Percentiles rank a stretch among this genome's conserved stretches.
Evolutionary conservation across 2,797 vertebrate species (phyloP).

Genomic region (Amazona ochrocephala): DNA sequence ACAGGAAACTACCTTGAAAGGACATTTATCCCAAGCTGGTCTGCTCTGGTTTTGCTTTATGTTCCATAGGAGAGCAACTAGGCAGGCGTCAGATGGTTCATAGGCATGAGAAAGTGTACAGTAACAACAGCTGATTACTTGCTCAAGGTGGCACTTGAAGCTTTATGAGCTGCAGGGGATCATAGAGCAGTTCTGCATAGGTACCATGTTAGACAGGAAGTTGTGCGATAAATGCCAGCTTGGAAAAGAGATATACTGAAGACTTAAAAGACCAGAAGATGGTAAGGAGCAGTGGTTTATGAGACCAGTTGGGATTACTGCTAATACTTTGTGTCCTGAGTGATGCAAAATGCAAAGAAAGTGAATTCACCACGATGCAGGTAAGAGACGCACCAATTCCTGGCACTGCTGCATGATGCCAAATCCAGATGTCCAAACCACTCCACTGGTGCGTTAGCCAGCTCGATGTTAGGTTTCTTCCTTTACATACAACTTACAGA

Average conservation of each 20-base stretch:
- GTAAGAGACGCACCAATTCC: not conserved
- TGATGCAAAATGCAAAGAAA: not conserved
- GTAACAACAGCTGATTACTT: not conserved
- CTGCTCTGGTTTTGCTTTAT: not conserved
- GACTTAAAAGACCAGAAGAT: not conserved
- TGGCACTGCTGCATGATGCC: not conserved
- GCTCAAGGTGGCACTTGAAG: not conserved
- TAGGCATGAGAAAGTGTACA: accelerated
- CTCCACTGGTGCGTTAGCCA: not conserved
- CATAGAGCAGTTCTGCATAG: not conserved
- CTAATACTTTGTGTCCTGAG: not conserved
- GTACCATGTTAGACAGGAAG: accelerated
- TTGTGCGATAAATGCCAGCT: not conserved
- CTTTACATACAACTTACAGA: constrained; percentile 21
- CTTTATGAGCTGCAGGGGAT: not conserved
- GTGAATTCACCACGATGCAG: not conserved
- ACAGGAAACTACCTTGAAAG: not conserved
- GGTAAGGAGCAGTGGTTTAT: not conserved
- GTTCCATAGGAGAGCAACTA: not conserved
- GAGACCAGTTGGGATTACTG: not conserved
- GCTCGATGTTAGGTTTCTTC: not conserved
- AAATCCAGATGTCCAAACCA: not conserved
- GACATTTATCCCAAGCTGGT: not conserved
- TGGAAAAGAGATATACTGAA: not conserved
- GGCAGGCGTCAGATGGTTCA: not conserved